phyloP scores from a whole-genome alignment of 2,797 vertebrate species.

The Halcyon smyrnensis region DNA sequence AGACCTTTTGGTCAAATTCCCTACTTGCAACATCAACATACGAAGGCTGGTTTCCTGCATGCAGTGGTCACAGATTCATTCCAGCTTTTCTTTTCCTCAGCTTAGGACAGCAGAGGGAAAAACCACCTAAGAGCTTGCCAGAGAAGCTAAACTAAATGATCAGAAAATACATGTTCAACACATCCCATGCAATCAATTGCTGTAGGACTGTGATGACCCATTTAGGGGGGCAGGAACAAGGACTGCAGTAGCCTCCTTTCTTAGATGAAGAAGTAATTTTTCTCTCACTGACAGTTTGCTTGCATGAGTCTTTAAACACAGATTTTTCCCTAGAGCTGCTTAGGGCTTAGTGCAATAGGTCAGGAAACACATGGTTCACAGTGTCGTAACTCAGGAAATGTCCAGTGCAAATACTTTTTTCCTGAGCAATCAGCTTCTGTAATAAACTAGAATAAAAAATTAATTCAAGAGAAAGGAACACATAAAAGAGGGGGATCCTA shows the following conservation, averaged over 20 bases:
- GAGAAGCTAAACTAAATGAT: background rate
- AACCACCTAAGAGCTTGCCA: background rate
- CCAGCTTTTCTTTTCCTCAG: background rate
- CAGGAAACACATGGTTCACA: background rate
- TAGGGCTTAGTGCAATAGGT: background rate
- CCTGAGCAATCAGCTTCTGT: background rate
- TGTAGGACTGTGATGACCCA: background rate
- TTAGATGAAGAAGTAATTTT: background rate
- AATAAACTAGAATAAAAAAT: background rate
- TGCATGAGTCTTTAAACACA: background rate
- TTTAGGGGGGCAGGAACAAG: background rate
- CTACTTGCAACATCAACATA: background rate
- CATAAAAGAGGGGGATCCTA: background rate
- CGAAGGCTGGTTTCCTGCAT: background rate
- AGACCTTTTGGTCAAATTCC: background rate
- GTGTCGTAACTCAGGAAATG: background rate
- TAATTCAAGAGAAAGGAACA: background rate
- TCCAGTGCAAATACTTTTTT: background rate
- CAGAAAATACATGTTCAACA: background rate
- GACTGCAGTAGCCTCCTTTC: background rate
- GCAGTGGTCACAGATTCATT: background rate
- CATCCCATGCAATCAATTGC: background rate
- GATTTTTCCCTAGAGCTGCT: background rate
- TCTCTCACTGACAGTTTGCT: background rate
- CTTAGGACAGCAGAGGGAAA: background rate